phyloP scores from a whole-genome alignment of 2,113 vertebrate genomes.

The Sturnus vulgaris region DNA sequence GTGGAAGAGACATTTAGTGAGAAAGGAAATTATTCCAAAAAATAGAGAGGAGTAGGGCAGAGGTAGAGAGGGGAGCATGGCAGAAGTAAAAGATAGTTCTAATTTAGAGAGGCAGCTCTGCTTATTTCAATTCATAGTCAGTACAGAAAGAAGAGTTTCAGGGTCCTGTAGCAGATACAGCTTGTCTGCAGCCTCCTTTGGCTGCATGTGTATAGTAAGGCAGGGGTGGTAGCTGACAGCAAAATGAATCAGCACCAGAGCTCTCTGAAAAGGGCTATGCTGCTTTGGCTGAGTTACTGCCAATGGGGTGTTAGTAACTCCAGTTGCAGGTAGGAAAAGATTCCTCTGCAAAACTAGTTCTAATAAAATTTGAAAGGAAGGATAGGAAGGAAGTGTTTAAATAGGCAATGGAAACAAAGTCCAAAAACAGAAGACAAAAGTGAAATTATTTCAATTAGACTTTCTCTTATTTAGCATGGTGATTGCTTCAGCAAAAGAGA shows the following conservation, averaged over 20 bases:
- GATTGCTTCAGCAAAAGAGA: background rate
- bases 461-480: background rate
- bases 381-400: background rate
- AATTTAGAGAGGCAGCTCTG: background rate
- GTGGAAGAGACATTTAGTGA: background rate
- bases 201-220: background rate
- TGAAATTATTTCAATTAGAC: background rate
- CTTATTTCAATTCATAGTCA: rapidly evolving
- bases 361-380: background rate
- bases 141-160: background rate
- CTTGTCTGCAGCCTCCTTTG: background rate
- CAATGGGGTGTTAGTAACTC: background rate
- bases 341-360: background rate
- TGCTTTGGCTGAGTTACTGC: background rate
- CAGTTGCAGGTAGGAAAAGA: rapidly evolving
- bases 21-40: background rate
- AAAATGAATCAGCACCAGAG: background rate
- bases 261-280: background rate
- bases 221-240: background rate
- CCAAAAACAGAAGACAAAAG: background rate
- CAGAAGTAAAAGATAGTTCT: background rate
- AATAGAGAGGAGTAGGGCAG: background rate
- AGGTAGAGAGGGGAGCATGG: background rate
- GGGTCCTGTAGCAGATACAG: background rate
- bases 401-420: background rate